Evolutionary conservation across 2,888 invertebrate genomes (phyloP), one percentile per base, ranked within the genome.

Genomic region (Eristalis arbustorum): DNA sequence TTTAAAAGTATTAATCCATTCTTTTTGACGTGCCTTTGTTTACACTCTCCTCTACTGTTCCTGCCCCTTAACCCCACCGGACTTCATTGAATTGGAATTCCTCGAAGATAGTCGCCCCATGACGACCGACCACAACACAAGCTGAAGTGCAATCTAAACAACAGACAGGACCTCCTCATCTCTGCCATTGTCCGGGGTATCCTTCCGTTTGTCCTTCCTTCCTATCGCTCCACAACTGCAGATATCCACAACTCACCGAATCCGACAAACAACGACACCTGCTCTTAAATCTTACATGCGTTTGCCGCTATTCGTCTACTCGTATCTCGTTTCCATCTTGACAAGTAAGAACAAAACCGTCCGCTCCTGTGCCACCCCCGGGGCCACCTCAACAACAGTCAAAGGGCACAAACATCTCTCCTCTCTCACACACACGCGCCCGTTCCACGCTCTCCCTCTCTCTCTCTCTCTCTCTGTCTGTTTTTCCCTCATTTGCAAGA

Each of bases 271-370:
- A 59, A 25, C 59, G 18, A 22, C 56, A 57, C 34, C 18, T 28
- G n/a, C 25, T 49, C 18, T 18, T n/a, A 63, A 63, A 63, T 67
- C 49, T 28, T 22, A 67, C 42, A 18, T 22, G 18, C 13, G 18
- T 14, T 28, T 13, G 22, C 49, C 22, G 31, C 31, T 31, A 31
- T 5, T 31, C 31, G 31, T 8, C 11, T 23, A 37, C 23, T 34
- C 22, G 11, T 73, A 73, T 64, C 69, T 81, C n/a, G n/a, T n/a
- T 75, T 73, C 37, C 63, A 83, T 67, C 56, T 73, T 49, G 42
- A 37, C 69, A 84, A 80, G 76, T 72, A 75, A 76, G 63, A 84
- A 81, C 68, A 68, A 69, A 81, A 69, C 64, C 68, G 40, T 67
- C 74, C 31, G 31, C 68, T 67, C 56, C 59, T 73, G 77, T 73